Percentiles rank a stretch among this genome's conserved stretches.
These are phyloP conservation scores for Xiphophorus hellerii DNA, from an alignment of 2,113 vertebrate species.

Conservation along the genomic window DNA sequence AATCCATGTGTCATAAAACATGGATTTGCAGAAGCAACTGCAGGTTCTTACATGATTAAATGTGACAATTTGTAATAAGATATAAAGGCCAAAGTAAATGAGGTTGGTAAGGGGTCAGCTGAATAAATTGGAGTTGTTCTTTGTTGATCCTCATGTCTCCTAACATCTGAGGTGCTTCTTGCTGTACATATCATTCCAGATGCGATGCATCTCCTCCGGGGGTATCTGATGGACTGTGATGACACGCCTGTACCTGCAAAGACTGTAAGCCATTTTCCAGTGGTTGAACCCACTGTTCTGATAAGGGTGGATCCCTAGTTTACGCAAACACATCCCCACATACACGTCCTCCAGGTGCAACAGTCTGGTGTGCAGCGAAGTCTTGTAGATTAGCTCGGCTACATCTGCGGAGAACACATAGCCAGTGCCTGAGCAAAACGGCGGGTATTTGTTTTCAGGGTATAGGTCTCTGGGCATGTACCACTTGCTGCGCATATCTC, in stretches of 20 bases:
- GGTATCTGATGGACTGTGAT: slow-evolving; percentile 99
- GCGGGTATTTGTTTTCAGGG: slow-evolving; percentile 95
- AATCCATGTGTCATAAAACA: slow-evolving; percentile 34
- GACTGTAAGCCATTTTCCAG: slow-evolving; percentile 99
- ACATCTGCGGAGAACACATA: slow-evolving; percentile 98
- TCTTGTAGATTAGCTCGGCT: slow-evolving; percentile 97
- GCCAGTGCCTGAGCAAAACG: slow-evolving; percentile 97
- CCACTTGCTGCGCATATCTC: slow-evolving; percentile 99
- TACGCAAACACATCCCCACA: slow-evolving; percentile 94
- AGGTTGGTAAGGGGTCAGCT: neutral
- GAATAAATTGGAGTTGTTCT: neutral
- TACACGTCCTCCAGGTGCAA: slow-evolving; percentile 98
- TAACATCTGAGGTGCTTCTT: slow-evolving; percentile 99
- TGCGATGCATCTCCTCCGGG: slow-evolving; percentile 98
- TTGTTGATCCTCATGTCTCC: neutral
- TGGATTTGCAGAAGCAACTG: slow-evolving; percentile 42
- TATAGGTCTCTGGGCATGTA: slow-evolving; percentile 98
- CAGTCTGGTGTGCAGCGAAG: slow-evolving; percentile 94
- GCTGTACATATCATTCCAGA: slow-evolving; percentile 99
- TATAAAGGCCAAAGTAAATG: slow-evolving; percentile 25
- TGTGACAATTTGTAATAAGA: slow-evolving; percentile 30
- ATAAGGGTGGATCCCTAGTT: slow-evolving; percentile 96
- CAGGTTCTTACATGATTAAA: slow-evolving; percentile 37
- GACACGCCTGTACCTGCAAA: slow-evolving; percentile 94
- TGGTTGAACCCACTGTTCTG: slow-evolving; percentile 99